These are phyloP conservation scores for Eurytoma californica DNA, from an alignment of 2,888 invertebrate species.

Conservation along the genomic window DNA sequence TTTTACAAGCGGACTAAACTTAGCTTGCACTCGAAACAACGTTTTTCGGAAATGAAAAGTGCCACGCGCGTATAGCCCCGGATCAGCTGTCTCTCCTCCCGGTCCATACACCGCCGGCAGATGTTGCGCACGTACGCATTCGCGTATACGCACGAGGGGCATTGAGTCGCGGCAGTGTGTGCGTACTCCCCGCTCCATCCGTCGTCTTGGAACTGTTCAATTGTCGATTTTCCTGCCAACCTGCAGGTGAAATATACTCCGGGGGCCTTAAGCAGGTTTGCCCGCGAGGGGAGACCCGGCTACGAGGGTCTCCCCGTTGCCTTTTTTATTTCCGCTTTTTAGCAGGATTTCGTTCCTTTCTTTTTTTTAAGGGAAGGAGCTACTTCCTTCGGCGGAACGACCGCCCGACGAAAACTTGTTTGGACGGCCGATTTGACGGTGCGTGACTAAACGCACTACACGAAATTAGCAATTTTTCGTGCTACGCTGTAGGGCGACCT, in stretches of 20 bases:
- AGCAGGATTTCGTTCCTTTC: constrained; percentile 8
- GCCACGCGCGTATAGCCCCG: constrained; percentile 60
- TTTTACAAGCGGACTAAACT: too few relatives aligned
- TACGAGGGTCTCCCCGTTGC: constrained; percentile 23
- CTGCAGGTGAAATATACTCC: constrained; percentile 65
- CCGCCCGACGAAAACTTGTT: constrained; percentile 13
- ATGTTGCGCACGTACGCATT: constrained; percentile 49
- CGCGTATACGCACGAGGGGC: not conserved
- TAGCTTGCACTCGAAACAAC: too few relatives aligned
- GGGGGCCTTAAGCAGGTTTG: constrained; percentile 42
- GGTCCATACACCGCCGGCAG: constrained; percentile 55
- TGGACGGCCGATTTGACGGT: constrained; percentile 7
- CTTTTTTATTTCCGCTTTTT: constrained; percentile 55
- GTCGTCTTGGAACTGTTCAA: constrained; percentile 56
- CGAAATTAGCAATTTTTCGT: constrained; percentile 31
- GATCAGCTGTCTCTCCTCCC: constrained; percentile 63
- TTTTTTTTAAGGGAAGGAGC: constrained; percentile 10
- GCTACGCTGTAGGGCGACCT: not conserved
- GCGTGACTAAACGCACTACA: constrained; percentile 10
- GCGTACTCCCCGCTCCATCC: constrained; percentile 38
- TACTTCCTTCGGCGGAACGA: constrained; percentile 24
- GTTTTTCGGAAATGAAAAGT: constrained; percentile 64
- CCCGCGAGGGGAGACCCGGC: constrained; percentile 15
- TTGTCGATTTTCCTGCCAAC: constrained; percentile 63
- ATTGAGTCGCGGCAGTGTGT: constrained; percentile 17